Conservation (phyloP, 2,888 invertebrate genomes). For the Caenorhabditis plicata region DNA sequence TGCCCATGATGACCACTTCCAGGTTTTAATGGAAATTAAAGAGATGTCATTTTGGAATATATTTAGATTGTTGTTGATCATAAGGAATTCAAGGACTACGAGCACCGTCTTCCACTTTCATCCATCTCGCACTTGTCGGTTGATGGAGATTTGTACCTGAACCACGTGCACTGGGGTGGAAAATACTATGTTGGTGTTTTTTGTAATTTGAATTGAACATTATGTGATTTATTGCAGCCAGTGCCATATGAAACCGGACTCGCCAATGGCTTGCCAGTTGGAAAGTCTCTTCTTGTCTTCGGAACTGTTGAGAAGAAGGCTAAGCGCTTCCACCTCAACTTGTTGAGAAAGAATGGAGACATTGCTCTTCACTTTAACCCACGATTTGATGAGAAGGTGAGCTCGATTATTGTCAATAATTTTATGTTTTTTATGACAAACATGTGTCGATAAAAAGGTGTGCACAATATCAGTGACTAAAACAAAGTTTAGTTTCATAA, state of each 20-base stretch:
- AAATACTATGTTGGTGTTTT: slow-evolving; percentile 50
- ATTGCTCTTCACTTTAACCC: slow-evolving; percentile 64
- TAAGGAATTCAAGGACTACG: slow-evolving; percentile 57
- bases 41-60: not conserved
- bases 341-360: slow-evolving; percentile 64
- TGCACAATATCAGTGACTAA: too few species aligned
- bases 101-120: slow-evolving; percentile 52
- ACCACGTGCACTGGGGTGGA: slow-evolving; percentile 57
- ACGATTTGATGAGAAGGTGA: slow-evolving; percentile 57
- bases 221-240: slow-evolving; percentile 42
- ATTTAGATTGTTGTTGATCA: slow-evolving; percentile 52
- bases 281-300: slow-evolving; percentile 62
- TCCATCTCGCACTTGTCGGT: slow-evolving; percentile 52
- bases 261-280: slow-evolving; percentile 58
- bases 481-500: too few species aligned
- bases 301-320: slow-evolving; percentile 65
- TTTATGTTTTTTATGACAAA: too few species aligned
- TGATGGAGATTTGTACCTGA: slow-evolving; percentile 55
- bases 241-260: slow-evolving; percentile 64
- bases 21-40: slow-evolving; percentile 16
- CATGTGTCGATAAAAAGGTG: too few species aligned
- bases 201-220: not conserved
- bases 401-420: too few species aligned
- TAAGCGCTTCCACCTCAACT: slow-evolving; percentile 59
- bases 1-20: slow-evolving; percentile 54